phyloP scores from a whole-genome alignment of 1,140 invertebrate genomes.

The Drosophila sp. region DNA sequence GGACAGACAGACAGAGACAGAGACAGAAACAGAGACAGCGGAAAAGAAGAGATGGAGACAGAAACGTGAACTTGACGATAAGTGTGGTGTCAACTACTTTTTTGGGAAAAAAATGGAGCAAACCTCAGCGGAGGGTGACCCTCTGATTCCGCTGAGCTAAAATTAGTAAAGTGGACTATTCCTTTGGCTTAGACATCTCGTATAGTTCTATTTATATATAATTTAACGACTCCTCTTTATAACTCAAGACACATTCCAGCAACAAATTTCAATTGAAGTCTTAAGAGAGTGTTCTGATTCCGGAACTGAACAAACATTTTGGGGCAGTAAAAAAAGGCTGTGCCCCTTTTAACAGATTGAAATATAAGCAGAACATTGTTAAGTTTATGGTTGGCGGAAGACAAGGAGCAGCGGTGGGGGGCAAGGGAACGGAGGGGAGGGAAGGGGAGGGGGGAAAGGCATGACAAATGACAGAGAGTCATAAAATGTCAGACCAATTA shows the following conservation, averaged over 20 bases:
- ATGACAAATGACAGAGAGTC: constrained; percentile 42
- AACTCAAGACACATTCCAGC: not conserved
- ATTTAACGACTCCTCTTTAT: constrained; percentile 37
- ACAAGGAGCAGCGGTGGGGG: too few species aligned
- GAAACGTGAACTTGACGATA: constrained; percentile 47
- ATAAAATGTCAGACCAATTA: constrained; percentile 61
- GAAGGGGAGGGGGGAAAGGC: not conserved
- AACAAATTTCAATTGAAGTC: not conserved
- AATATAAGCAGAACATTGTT: not conserved
- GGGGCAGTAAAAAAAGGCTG: constrained; percentile 2
- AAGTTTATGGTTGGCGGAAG: not conserved
- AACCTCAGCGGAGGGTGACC: not conserved
- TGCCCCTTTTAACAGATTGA: constrained; percentile 15
- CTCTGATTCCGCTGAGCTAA: not conserved
- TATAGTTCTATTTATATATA: constrained; percentile 33
- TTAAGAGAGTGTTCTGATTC: not conserved
- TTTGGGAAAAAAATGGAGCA: not conserved
- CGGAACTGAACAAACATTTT: constrained; percentile 2
- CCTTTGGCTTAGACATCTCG: not conserved
- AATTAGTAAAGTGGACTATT: not conserved
- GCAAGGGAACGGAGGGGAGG: not conserved
- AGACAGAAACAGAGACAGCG: not conserved
- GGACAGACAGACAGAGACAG: constrained; percentile 7
- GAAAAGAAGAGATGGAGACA: not conserved
- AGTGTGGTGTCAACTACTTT: constrained; percentile 31